Base-by-base conservation (phyloP, 2,113 vertebrate genomes). In the Catharus fuscescens region DNA sequence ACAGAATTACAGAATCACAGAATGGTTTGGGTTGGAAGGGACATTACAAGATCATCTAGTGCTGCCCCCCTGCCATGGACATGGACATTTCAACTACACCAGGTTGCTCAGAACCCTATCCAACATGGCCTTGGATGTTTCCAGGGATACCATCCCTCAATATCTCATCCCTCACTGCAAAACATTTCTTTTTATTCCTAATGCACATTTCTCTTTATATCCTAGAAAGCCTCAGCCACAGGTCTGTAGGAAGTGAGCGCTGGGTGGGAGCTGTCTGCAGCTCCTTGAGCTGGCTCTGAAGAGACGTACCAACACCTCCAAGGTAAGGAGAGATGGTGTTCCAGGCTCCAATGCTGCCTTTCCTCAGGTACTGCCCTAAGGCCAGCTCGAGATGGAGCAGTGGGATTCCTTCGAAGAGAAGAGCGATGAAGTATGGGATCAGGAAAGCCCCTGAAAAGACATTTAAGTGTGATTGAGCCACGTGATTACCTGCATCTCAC, bases 321-420 rank as follows among this genome's bases (percentile, higher is more conserved):
- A 99, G 97, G 64, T 98, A 97, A 3, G 98, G 99, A 0, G 98
- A 99, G 92, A 99, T 98, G 67, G 96, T 82, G 17, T 29, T 98
- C 99, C 99, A 99, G 70, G 98, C 99, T 3, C 98, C 97, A 1
- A 99, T 79, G 95, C 98, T 99, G 67, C 99, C 98, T 95, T 92
- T 98, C 32, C 98, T 98, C 44, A 99, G 96, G 76, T 96, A 97
- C 95, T 99, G 99, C 48, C 99, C 99, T 1, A 99, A 95, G 10
- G 99, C 99, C 50, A 99, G 92, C 96, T 99, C 99, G 0, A 99
- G 96, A 70, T 99, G 98, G 80, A 99, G 98, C 72, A 99, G 91
- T 0, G 99, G 99, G 59, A 99, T 97, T 45, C 99, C 99, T 98
- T 99, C 98, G 1, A 99, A 98, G 87, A 98, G 89, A 94, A 99